phyloP scores from a whole-genome alignment of 2,113 vertebrate genomes.

The Sebastes fasciatus region DNA sequence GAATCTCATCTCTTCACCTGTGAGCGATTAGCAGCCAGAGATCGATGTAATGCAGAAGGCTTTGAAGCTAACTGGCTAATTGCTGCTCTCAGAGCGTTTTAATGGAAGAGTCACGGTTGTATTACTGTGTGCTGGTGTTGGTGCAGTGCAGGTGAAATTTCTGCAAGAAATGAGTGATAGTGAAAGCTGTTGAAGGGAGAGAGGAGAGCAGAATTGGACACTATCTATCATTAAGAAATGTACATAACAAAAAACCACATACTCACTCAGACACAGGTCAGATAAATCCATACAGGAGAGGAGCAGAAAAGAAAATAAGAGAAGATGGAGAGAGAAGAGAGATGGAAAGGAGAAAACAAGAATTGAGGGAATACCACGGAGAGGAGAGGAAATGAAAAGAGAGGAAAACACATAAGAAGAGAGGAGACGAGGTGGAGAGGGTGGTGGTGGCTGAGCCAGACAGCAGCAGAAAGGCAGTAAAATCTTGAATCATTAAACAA shows the following conservation, averaged over 20 bases:
- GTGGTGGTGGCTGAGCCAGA: neutral
- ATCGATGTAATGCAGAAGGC: slow-evolving; percentile 17
- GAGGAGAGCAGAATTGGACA: too few species aligned
- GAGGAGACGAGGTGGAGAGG: neutral
- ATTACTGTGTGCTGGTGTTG: neutral
- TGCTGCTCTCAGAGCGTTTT: slow-evolving; percentile 1
- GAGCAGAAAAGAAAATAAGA: neutral
- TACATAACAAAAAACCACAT: neutral
- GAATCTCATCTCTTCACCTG: neutral
- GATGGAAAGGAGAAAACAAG: neutral
- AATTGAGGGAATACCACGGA: neutral
- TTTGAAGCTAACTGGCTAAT: slow-evolving; percentile 25
- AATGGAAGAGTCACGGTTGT: neutral
- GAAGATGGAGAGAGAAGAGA: neutral
- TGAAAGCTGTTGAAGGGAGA: neutral
- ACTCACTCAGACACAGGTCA: neutral
- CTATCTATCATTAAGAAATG: neutral
- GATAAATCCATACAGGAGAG: neutral
- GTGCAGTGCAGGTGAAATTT: neutral
- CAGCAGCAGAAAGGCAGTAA: slow-evolving; percentile 19
- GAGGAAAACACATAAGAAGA: neutral
- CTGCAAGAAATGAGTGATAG: neutral
- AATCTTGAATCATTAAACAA: slow-evolving; percentile 51
- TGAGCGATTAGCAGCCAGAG: neutral
- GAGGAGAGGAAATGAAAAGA: neutral